Evolutionary conservation across 2,888 invertebrate species (phyloP), one percentile per base, ranked within the genome.

Genomic region (Hydropsyche betteni): DNA sequence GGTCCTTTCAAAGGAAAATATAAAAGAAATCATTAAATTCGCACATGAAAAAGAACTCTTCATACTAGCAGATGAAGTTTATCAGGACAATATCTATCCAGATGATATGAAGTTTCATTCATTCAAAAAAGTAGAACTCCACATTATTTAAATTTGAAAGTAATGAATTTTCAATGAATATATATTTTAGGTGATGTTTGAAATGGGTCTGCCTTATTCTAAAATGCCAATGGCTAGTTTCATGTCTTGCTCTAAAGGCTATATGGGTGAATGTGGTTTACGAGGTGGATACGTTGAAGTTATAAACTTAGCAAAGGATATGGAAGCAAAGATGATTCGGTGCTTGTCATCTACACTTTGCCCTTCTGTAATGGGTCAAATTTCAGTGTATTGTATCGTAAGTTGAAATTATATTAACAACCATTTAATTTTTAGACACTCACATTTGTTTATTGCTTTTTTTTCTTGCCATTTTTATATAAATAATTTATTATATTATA

Each of bases 191-290:
- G 95, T 98, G 7, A 83, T 98, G 83, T 87, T 82, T 24, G 96
- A 98, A 85, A 91, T 99, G 94, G 98, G 98, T 0, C 87, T 89
- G 12, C 96, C 97, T 0, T 98, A 95, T 86, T 86, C 84, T 80
- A 82, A 86, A 58, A 89, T 95, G 88, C 98, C 99, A 86, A 86
- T 99, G 82, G 97, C 95, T 12, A 98, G 98, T 74, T 99, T 97
- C 87, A 95, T 98, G 94, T 96, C 99, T 0, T 92, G 94, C 74
- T 97, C 97, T 44, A 99, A 99, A 89, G 99, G 95, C n/a, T 96
- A 92, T 85, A 92, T 94, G 90, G 95, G 93, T 76, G 98, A 98
- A 85, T 99, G 98, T 85, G 99, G 99, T 71, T 91, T 97, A 80
- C 91, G 98, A 78, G 98, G 98, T 68, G 99, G 98, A 16, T 99